Conservation (phyloP, 2,888 invertebrate genomes). For the Apotomis betuletana region DNA sequence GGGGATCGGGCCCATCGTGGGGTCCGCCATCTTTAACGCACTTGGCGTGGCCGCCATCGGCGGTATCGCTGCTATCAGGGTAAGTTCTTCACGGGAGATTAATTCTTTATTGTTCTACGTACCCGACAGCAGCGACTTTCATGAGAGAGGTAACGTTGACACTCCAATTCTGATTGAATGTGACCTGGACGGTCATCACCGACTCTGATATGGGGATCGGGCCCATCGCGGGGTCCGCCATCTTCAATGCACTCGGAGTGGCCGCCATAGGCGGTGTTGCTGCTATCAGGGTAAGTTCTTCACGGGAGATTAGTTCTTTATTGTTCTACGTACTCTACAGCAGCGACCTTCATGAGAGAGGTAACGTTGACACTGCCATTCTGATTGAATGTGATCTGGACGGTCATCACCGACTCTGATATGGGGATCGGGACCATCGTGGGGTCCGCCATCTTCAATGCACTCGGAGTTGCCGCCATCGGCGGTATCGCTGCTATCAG, state of each 20-base stretch:
- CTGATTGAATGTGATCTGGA: constrained; percentile 95
- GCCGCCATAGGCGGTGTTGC: constrained; percentile 91
- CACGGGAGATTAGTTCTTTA: too few relatives aligned
- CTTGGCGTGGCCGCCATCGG: constrained; percentile 92
- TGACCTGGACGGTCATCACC: constrained; percentile 93
- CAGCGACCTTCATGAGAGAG: constrained; percentile 98
- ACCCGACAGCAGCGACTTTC: constrained; percentile 94
- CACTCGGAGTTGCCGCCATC: constrained; percentile 91
- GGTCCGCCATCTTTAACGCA: constrained; percentile 94
- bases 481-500: constrained; percentile 89
- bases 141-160: constrained; percentile 98
- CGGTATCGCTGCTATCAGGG: constrained; percentile 88
- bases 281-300: constrained; percentile 84
- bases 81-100: constrained; percentile 57
- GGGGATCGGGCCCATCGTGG: constrained; percentile 94
- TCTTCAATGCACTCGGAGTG: constrained; percentile 94
- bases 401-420: constrained; percentile 91
- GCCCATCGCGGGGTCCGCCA: constrained; percentile 93
- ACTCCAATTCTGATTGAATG: constrained; percentile 96
- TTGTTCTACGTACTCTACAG: constrained; percentile 79
- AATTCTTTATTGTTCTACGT: too few relatives aligned
- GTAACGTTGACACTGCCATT: constrained; percentile 98
- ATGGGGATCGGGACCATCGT: constrained; percentile 95
- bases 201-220: constrained; percentile 93
- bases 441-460: constrained; percentile 94